phyloP scores from a whole-genome alignment of 2,888 invertebrate genomes.

The Nymphalis urticae region DNA sequence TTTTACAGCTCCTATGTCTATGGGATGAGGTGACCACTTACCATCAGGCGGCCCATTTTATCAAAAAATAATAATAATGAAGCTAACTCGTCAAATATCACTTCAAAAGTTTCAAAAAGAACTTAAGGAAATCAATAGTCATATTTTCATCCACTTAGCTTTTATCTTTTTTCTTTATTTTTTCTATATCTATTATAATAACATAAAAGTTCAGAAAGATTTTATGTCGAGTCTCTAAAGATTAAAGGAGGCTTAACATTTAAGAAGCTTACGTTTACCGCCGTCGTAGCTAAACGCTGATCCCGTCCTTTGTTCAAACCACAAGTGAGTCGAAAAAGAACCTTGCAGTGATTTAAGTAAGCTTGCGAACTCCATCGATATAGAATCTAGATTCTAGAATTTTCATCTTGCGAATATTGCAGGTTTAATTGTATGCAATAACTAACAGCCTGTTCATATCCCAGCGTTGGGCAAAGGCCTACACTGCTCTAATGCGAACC shows the following conservation, averaged over 20 bases:
- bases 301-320: slow-evolving; percentile 36
- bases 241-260: slow-evolving; percentile 34
- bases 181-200: slow-evolving; percentile 11
- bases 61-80: too few species aligned
- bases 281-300: slow-evolving; percentile 35
- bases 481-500: too few species aligned
- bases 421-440: not conserved
- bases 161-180: not conserved
- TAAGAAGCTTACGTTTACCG: slow-evolving; percentile 38
- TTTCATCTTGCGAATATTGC: not conserved
- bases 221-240: slow-evolving; percentile 26
- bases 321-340: slow-evolving; percentile 36
- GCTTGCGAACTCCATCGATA: slow-evolving; percentile 21
- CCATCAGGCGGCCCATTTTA: too few species aligned
- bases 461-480: too few species aligned
- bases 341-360: slow-evolving; percentile 24
- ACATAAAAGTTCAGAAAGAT: slow-evolving; percentile 24
- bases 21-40: too few species aligned
- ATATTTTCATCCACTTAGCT: slow-evolving; percentile 3
- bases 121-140: not conserved
- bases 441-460: too few species aligned
- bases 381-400: slow-evolving; percentile 9
- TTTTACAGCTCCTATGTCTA: too few species aligned
- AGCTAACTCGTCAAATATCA: too few species aligned
- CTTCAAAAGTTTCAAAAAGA: not conserved